Base-by-base conservation (phyloP, 2,113 vertebrate genomes). In the Promerops cafer region DNA sequence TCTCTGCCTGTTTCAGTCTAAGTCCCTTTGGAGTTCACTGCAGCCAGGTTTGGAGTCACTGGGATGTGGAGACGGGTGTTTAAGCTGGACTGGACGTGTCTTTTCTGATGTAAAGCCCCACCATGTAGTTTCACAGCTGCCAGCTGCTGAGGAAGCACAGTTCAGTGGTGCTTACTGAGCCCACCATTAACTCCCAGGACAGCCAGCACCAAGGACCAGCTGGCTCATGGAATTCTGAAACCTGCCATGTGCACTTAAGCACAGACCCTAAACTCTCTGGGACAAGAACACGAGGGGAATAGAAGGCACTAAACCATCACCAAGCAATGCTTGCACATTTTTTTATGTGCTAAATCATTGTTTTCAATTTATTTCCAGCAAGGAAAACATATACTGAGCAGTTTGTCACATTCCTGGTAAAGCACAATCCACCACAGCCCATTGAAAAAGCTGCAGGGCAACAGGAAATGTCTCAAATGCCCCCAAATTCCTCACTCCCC, bases 121-220 rank as follows among this genome's bases (percentile, higher is more conserved):
- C 2, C 18, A 63, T 31, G 50, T 18, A 59, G 44, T 85, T 93
- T 69, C 82, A 39, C 27, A 82, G 70, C 75, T 86, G 56, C 37
- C 82, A 90, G 92, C 75, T 95, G 83, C 80, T 81, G 33, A 85
- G 93, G 85, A 80, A 70, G 72, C 63, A 86, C 83, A 91, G 82
- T 44, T 80, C 88, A 93, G 80, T 42, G 64, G 52, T 86, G 88
- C 87, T 92, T 13, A 23, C 56, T 28, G 83, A 94, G 52, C 75
- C 42, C 68, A 59, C 0, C 0, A 57, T 5, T 37, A 77, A 65
- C 40, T 92, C 87, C 79, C 83, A 77, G 76, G 23, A 60, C 39
- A 26, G 85, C 42, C 83, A 90, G 57, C 82, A 81, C 68, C 24
- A 85, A 78, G 76, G 19, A 90, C 71, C 96, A 83, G 56, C 33